Base-by-base conservation (phyloP, 2,797 vertebrate species). In the Amniataba percoides region DNA sequence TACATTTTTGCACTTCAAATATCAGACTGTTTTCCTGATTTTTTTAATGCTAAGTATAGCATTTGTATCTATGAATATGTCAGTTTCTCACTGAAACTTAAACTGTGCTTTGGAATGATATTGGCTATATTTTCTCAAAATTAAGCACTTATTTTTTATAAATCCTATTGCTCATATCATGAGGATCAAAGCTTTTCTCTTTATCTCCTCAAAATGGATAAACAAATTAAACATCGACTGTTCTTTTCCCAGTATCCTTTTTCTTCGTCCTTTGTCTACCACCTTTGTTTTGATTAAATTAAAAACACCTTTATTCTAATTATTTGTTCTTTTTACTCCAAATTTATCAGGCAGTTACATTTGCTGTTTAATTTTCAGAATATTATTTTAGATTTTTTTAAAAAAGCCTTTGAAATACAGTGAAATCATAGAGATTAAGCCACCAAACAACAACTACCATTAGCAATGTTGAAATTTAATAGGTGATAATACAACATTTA, bases 151-250 rank as follows among this genome's bases (percentile, higher is more conserved):
- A 60, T 74, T 72, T 67, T 21, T 52, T 21, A 43, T 31, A 45
- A 58, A 74, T 60, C 12, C 3, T 45, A 25, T 63, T 56, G 36
- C 52, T 70, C 59, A 11, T 55, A 68, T 80, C 71, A 59, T n/a
- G 25, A 52, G 11, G 55, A 72, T 73, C 63, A 69, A 53, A 78
- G 62, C 18, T 31, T 58, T 25, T 49, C 13, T 53, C 15, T 78
- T 56, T 62, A 51, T 74, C 62, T 58, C 36, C 0, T 59, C 49
- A 68, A 48, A 66, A 55, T n/a, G 7, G 21, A 69, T 63, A 64
- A 77, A 77, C 51, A 67, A 45, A 61, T 66, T 40, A 43, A 72
- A 57, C 31, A 61, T 2, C 36, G 11, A 36, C 62, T 12, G 48
- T 25, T 45, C 40, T 25, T 19, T 19, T 25, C 55, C 3, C 64